These are phyloP conservation scores for Rhinopomastus cyanomelas DNA, from an alignment of 2,113 vertebrate genomes.

Conservation along the genomic window DNA sequence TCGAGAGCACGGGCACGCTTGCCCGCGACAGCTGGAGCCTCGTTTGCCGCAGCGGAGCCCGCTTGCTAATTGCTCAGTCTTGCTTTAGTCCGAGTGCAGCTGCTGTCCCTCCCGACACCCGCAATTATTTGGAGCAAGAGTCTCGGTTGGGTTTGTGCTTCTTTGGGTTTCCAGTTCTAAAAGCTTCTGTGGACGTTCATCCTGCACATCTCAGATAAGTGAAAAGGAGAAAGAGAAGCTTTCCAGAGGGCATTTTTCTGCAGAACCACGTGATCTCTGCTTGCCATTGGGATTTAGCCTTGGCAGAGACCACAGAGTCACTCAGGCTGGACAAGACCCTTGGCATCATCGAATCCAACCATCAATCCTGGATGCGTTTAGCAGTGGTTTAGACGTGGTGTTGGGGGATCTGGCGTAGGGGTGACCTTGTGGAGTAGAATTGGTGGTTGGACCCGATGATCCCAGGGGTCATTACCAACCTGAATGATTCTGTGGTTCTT, in stretches of 20 bases:
- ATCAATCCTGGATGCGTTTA: no score
- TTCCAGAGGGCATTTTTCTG: not conserved
- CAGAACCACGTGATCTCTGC: not conserved
- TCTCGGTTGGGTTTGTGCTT: not conserved
- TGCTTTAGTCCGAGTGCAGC: slow-evolving; percentile 30
- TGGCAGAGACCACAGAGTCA: no score
- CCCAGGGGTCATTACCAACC: no score
- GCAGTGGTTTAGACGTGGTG: no score
- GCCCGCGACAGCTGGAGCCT: slow-evolving; percentile 61
- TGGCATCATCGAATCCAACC: no score
- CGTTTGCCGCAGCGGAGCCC: slow-evolving; percentile 58
- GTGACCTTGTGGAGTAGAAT: no score
- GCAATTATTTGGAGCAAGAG: not conserved
- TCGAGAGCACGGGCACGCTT: slow-evolving; percentile 66
- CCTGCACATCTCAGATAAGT: not conserved
- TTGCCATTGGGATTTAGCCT: not conserved
- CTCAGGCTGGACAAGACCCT: no score
- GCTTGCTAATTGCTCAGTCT: slow-evolving; percentile 50
- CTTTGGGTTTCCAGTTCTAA: accelerated
- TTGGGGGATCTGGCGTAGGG: no score
- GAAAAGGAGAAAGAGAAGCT: not conserved
- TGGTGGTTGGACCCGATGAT: no score
- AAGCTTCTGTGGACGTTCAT: not conserved
- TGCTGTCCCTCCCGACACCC: not conserved
- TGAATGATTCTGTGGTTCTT: no score